A percentile compares a stretch with the other conserved stretches of the same genome.
phyloP scores from a whole-genome alignment of 1,140 invertebrate genomes.

The Laodelphax striatellus region DNA sequence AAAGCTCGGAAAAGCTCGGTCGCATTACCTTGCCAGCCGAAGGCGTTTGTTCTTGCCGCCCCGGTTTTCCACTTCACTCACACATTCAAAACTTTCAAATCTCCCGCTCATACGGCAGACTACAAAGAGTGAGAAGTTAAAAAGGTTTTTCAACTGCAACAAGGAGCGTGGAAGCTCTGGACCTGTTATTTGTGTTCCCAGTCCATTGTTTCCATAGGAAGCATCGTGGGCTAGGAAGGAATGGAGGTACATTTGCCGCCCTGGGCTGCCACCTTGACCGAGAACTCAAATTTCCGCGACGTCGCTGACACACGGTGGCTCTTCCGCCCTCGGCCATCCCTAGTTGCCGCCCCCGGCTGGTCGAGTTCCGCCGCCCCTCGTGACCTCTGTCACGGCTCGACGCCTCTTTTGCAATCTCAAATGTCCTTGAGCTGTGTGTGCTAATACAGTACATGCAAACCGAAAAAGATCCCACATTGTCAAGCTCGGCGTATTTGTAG shows the following conservation, averaged over 20 bases:
- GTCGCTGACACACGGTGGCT: neutral
- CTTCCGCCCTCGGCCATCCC: neutral
- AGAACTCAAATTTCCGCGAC: constrained; percentile 1
- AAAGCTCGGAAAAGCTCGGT: neutral
- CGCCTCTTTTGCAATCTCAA: neutral
- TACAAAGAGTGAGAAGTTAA: neutral
- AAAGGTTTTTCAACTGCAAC: neutral
- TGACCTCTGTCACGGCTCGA: neutral
- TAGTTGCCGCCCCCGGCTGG: neutral
- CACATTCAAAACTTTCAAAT: too few species aligned
- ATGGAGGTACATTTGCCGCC: neutral
- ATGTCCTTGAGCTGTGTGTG: too few species aligned
- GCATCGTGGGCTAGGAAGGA: neutral
- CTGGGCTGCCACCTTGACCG: neutral
- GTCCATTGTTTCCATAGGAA: neutral
- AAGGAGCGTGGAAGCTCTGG: neutral
- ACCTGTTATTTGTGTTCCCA: neutral
- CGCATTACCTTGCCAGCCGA: neutral
- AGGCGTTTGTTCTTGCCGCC: neutral
- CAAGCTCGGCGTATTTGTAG: too few species aligned
- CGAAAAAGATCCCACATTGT: too few species aligned
- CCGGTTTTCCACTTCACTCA: neutral
- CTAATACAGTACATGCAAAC: too few species aligned
- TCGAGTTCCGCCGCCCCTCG: neutral
- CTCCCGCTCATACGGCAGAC: neutral